Conservation (phyloP, 1,140 invertebrate species). For the Bombus balteatus region DNA sequence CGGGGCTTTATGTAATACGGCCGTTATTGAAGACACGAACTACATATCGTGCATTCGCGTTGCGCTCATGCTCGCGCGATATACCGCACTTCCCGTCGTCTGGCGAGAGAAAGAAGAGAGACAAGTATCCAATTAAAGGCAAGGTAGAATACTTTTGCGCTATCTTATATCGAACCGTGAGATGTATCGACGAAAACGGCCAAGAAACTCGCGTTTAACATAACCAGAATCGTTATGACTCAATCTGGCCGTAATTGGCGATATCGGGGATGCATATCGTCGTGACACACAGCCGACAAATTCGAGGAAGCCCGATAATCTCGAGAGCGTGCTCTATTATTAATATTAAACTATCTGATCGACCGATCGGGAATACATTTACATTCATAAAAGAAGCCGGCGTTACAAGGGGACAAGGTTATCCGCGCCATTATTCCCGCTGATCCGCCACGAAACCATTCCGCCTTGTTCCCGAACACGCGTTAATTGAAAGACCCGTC, state of each 20-base stretch:
- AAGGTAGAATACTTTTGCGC: constrained; percentile 18
- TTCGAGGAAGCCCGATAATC: constrained; percentile 31
- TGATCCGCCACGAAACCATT: background rate
- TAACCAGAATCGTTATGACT: constrained; percentile 62
- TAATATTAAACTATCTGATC: constrained; percentile 48
- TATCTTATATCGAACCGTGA: constrained; percentile 36
- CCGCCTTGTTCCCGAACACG: background rate
- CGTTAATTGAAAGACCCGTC: background rate
- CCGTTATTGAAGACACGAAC: constrained; percentile 23
- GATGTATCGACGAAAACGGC: constrained; percentile 41
- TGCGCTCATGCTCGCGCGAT: background rate
- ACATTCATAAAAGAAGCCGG: constrained; percentile 39
- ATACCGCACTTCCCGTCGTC: background rate
- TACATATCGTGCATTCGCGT: background rate
- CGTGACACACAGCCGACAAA: constrained; percentile 29
- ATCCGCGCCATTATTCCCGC: constrained; percentile 4
- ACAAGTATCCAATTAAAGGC: constrained; percentile 45
- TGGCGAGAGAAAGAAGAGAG: constrained; percentile 15
- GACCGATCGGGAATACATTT: constrained; percentile 57
- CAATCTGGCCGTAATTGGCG: constrained; percentile 54
- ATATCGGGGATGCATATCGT: constrained; percentile 28
- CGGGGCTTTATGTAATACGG: constrained; percentile 17
- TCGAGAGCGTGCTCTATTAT: constrained; percentile 30
- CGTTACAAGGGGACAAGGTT: constrained; percentile 19
- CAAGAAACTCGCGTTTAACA: constrained; percentile 55